Evolutionary conservation across 2,113 vertebrate genomes (phyloP), one percentile per base, ranked within the genome.

Genomic region (Hyperopisus bebe): DNA sequence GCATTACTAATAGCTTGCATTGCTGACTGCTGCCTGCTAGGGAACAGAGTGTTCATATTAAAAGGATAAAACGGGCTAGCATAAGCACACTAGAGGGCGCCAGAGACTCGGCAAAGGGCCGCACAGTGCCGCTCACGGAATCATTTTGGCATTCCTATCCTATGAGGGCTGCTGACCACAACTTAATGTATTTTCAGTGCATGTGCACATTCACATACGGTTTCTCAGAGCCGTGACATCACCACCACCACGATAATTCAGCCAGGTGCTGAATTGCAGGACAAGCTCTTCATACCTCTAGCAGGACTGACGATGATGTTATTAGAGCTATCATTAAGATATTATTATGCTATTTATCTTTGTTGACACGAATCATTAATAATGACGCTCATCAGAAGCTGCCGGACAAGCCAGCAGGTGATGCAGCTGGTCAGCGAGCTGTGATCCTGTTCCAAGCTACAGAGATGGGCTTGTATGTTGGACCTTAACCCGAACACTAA

Each of bases 141-240:
- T 44, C 87, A 39, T 83, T 50, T 35, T 86, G 90, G 92, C 92
- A 93, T 91, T 93, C 91, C 92, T 55, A 88, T 92, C 91, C 66
- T 82, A 86, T 94, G 92, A 95, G 90, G 90, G 90, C 74, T 88
- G 88, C 84, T 85, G 83, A 92, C 92, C 74, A 50, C 88, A 90
- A 91, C 91, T 91, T 94, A 93, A 95, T 93, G 91, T 80, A 93
- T 95, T 94, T 93, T 93, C 94, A 94, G 87, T 94, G 90, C 91
- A 92, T 7, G 74, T 80, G 74, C 35, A 42, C 35, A 80, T 7
- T 17, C 74, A 19, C 35, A 19, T 80, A 80, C 35, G 7, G 31
- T 42, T 80, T 80, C 31, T 80, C 74, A 19, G 35, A 42, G 15
- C 62, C 62, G 3, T 31, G 62, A 80, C 35, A 42, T 2, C 31